Evolutionary conservation across 2,888 invertebrate species (phyloP).

Genomic region (Boloria selene): DNA sequence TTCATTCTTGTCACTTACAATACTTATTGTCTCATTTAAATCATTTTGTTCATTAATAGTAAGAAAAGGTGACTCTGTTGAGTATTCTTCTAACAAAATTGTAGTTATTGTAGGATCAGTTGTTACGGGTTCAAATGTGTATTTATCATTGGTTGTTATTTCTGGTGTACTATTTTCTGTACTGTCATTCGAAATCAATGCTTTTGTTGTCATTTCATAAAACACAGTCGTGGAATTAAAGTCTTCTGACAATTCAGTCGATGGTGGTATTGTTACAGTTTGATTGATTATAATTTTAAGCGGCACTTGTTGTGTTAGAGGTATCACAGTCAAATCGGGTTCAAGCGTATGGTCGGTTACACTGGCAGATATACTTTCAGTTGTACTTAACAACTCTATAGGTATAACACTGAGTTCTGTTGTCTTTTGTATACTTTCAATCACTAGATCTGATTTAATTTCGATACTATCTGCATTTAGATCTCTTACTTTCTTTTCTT

Average conservation of each 20-base stretch:
- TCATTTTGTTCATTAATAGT: constrained; percentile 5
- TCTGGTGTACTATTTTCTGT: constrained; percentile 34
- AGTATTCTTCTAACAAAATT: constrained; percentile 10
- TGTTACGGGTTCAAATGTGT: constrained; percentile 22
- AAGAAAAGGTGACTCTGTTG: constrained; percentile 12
- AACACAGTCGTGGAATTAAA: constrained; percentile 46
- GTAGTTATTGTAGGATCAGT: constrained; percentile 25
- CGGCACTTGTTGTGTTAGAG: constrained; percentile 56
- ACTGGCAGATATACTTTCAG: constrained; percentile 58
- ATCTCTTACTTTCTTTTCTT: constrained; percentile 35
- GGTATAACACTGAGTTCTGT: constrained; percentile 68
- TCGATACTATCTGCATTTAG: constrained; percentile 35
- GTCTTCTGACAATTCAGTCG: constrained; percentile 52
- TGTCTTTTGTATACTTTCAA: constrained; percentile 42
- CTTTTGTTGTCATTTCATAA: constrained; percentile 43
- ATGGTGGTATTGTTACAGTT: constrained; percentile 59
- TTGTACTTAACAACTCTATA: constrained; percentile 71
- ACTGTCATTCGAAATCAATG: constrained; percentile 25
- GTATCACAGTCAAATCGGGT: constrained; percentile 69
- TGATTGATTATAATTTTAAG: constrained; percentile 56
- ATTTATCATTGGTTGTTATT: constrained; percentile 39
- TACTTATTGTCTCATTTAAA: constrained; percentile 36
- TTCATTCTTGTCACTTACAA: constrained; percentile 35
- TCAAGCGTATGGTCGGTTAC: constrained; percentile 65
- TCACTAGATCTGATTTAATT: constrained; percentile 29